phyloP scores from a whole-genome alignment of 2,797 vertebrate species.

The Catharus ustulatus region DNA sequence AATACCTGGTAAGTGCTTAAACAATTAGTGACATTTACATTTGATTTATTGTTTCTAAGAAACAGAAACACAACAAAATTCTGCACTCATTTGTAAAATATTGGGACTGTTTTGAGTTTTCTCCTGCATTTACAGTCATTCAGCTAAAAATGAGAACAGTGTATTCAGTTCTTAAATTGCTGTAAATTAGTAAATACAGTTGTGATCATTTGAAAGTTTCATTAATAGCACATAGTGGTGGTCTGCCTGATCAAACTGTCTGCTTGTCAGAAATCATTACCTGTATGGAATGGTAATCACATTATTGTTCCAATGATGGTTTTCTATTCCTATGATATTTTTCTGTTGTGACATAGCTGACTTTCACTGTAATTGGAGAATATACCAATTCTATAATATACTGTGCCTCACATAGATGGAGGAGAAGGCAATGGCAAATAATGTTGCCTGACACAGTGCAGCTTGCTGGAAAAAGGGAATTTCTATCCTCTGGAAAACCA shows the following conservation, averaged over 20 bases:
- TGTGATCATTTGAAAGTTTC: not conserved
- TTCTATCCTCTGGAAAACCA: not conserved
- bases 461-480: not conserved
- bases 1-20: conserved; percentile 90
- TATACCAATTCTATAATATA: not conserved
- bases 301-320: not conserved
- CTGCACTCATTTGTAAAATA: not conserved
- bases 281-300: not conserved
- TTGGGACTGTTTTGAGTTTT: not conserved
- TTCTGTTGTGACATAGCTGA: not conserved
- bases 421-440: not conserved
- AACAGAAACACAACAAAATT: not conserved
- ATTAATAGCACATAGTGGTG: not conserved
- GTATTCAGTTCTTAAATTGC: not conserved
- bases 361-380: not conserved
- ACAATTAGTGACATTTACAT: not conserved
- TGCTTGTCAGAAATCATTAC: not conserved
- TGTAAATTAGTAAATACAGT: not conserved
- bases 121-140: not conserved
- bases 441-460: not conserved
- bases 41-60: not conserved
- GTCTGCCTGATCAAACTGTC: not conserved
- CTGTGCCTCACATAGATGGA: not conserved
- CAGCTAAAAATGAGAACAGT: not conserved
- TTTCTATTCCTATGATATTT: not conserved